These are phyloP conservation scores for Allolobophora icterica DNA, from an alignment of 2,888 invertebrate species.

Conservation along the genomic window DNA sequence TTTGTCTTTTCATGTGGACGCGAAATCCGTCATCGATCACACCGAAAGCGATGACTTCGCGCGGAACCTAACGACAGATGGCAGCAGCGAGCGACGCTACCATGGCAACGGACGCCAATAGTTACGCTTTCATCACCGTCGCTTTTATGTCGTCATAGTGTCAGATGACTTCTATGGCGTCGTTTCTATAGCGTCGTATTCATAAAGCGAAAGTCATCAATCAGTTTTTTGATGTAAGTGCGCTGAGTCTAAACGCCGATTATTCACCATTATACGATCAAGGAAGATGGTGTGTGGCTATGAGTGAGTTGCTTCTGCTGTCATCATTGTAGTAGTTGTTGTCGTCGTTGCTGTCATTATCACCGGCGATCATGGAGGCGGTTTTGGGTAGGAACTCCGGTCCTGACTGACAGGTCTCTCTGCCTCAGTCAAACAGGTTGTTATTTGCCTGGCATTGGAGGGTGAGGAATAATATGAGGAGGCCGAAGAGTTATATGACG, in stretches of 20 bases:
- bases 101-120: no score
- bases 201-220: not conserved
- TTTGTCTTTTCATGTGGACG: not conserved
- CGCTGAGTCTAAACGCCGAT: not conserved
- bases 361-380: no score
- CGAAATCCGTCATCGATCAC: not conserved
- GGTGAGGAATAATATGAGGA: no score
- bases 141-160: not conserved
- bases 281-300: not conserved
- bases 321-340: no score
- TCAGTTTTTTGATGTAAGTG: not conserved
- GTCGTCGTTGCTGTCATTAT: no score
- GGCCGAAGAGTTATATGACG: no score
- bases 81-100: no score
- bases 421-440: no score
- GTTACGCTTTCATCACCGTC: not conserved
- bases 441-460: no score
- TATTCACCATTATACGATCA: not conserved
- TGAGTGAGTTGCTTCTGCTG: no score
- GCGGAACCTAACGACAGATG: not conserved
- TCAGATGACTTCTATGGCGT: not conserved
- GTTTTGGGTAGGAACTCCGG: no score
- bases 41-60: not conserved
- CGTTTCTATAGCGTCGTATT: not conserved
- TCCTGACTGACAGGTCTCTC: no score